These are phyloP conservation scores for Ifrita kowaldi DNA, from an alignment of 2,113 vertebrate genomes.

Conservation along the genomic window DNA sequence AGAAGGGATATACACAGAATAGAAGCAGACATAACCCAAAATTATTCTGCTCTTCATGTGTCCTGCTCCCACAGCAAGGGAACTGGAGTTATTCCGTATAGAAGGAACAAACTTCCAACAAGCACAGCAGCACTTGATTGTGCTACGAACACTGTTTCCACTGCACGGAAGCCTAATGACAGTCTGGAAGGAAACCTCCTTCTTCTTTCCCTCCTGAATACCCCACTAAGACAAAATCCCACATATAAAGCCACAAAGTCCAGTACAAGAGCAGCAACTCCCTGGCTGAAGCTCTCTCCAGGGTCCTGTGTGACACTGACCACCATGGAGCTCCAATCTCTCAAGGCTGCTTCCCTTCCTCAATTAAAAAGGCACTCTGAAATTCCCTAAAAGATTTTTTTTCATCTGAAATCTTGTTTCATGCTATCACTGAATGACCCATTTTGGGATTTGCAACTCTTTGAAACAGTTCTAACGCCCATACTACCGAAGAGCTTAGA, in stretches of 20 bases:
- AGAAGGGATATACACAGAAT: fast-evolving
- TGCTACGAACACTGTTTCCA: not conserved
- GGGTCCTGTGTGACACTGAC: not conserved
- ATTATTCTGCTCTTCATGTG: fast-evolving
- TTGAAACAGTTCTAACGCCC: not conserved
- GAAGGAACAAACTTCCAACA: not conserved
- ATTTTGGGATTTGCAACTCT: not conserved
- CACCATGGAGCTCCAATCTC: fast-evolving
- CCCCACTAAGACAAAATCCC: not conserved
- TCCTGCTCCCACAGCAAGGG: not conserved
- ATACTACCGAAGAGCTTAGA: not conserved
- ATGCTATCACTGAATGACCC: not conserved
- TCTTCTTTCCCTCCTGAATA: not conserved
- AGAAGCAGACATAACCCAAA: not conserved
- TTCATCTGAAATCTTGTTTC: not conserved
- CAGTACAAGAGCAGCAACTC: too few relatives aligned
- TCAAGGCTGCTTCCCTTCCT: not conserved
- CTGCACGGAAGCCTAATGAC: not conserved
- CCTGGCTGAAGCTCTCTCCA: not conserved
- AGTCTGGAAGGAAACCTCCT: not conserved
- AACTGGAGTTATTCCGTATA: fast-evolving
- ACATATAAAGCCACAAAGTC: fast-evolving
- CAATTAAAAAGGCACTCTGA: not conserved
- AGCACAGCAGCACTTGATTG: not conserved
- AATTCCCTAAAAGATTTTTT: not conserved